These are phyloP conservation scores for Lepus townsendii DNA, from an alignment of 2,797 vertebrate species.

Conservation along the genomic window DNA sequence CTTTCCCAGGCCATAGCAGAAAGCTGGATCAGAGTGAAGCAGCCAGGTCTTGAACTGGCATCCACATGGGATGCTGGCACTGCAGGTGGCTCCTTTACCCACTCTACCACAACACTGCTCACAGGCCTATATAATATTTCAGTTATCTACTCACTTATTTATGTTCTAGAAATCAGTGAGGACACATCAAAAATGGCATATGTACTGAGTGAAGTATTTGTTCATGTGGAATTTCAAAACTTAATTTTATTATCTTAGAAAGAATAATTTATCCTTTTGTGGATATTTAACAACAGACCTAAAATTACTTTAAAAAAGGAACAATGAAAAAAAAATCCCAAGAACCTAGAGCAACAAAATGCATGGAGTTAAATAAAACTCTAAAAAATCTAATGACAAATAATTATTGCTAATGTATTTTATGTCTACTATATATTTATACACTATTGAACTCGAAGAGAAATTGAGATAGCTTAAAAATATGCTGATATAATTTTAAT, in stretches of 20 bases:
- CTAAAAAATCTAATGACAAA: neutral
- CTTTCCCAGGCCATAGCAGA: too few relatives aligned
- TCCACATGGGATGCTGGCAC: too few relatives aligned
- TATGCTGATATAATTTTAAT: neutral
- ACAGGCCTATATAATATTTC: neutral
- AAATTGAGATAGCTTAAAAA: neutral
- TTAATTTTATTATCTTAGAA: neutral
- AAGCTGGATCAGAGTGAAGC: too few relatives aligned
- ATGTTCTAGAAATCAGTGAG: neutral
- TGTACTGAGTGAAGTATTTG: neutral
- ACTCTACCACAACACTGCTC: too few relatives aligned
- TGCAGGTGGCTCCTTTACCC: too few relatives aligned
- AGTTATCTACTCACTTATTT: neutral
- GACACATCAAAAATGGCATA: neutral
- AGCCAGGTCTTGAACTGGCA: too few relatives aligned
- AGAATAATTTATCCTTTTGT: neutral
- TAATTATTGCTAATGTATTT: neutral
- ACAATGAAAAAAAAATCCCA: neutral
- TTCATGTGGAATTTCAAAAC: neutral
- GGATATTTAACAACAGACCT: neutral
- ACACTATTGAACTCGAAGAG: neutral
- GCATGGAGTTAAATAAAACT: neutral
- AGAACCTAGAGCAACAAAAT: neutral
- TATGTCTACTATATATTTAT: neutral
- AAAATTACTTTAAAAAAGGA: neutral